These are phyloP conservation scores for Drosophila fungiperda DNA, from an alignment of 2,888 invertebrate genomes.

Conservation along the genomic window DNA sequence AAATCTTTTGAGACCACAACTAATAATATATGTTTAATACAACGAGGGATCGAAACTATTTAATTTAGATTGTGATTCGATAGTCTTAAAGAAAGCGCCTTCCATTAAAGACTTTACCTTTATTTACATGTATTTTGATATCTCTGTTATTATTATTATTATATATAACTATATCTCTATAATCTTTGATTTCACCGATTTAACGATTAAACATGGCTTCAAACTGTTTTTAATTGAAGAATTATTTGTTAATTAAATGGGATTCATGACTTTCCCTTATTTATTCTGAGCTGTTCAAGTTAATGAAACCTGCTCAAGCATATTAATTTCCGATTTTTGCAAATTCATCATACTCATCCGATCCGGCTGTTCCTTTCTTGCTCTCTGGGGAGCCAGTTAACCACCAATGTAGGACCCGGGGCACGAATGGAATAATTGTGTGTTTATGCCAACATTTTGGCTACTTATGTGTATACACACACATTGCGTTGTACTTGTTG, in stretches of 20 bases:
- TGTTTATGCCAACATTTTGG: conserved; percentile 16
- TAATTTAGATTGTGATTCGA: not conserved
- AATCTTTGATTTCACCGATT: not conserved
- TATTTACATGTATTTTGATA: not conserved
- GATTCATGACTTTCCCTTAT: not conserved
- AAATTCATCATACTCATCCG: conserved; percentile 52
- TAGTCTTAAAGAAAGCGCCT: not conserved
- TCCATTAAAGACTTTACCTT: not conserved
- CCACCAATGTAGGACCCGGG: not conserved
- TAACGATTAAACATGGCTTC: not conserved
- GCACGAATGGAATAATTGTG: not conserved
- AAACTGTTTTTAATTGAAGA: not conserved
- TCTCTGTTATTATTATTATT: not conserved
- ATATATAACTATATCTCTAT: not conserved
- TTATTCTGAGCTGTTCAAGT: not conserved
- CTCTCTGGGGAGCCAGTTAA: conserved; percentile 37
- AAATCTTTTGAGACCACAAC: too few species aligned
- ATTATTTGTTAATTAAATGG: not conserved
- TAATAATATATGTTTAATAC: not conserved
- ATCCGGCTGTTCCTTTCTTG: conserved; percentile 16
- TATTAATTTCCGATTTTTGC: conserved; percentile 50
- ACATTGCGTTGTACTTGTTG: not conserved
- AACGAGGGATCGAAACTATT: not conserved
- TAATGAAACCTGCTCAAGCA: conserved; percentile 35
- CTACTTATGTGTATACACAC: conserved; percentile 21